Base-by-base conservation (phyloP, 2,888 invertebrate species). In the Cantharis flavilabris region DNA sequence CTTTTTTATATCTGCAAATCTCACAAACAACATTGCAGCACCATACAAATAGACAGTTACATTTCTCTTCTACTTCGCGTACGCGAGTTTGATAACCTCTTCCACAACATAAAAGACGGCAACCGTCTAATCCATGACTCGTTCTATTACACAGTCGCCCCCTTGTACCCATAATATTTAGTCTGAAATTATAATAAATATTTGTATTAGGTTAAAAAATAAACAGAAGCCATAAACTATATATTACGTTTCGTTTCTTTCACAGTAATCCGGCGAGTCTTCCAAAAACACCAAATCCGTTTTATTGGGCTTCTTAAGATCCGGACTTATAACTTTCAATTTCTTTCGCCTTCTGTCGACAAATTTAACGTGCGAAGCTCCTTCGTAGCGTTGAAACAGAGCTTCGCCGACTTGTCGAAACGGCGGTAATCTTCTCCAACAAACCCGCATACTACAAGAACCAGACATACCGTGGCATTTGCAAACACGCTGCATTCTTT, bases 401-500 rank as follows among this genome's bases (percentile, higher is more conserved):
- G 93, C 93, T 79, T 95, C 93, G 0, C 96, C 97, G 5, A 97
- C 94, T 79, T 91, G 87, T 28, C 95, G 89, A 85, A 97, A 94
- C 63, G 93, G 91, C 4, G 95, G 94, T 83, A 97, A 89, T 78
- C 94, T 93, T 81, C 96, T 91, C 97, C 97, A 97, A 88, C 97
- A 97, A 9, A 97, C 96, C 70, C 95, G 92, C 81, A 96, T 93
- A 64, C 96, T 96, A 88, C 97, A 97, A 3, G 97, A 97, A 0
- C 97, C 97, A 0, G 97, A 97, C 90, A 97, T 96, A 23, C 97
- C 97, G 87, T 97, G 97, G 85, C 97, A 97, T 87, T 97, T 97
- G 91, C 97, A 97, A 18, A 96, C 93, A 64, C 95, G 91, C 86
- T 96, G 94, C 95, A 97, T 95, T 78, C 94, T 91, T 20, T 94